phyloP scores from a whole-genome alignment of 2,888 invertebrate genomes.

The Tetanocera ferruginea region DNA sequence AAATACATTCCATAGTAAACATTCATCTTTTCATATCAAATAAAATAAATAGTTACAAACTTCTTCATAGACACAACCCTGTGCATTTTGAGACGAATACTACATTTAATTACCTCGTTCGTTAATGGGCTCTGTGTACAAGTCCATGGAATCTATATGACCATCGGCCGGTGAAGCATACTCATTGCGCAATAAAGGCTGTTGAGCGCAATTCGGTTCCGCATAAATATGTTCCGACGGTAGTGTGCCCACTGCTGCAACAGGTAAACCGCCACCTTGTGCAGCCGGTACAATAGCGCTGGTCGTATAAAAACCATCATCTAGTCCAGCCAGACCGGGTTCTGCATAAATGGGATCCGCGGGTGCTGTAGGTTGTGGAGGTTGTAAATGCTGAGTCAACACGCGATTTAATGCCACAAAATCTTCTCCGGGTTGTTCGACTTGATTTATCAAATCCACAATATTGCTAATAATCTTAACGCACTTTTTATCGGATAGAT shows the following conservation, averaged over 20 bases:
- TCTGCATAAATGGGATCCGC: constrained; percentile 60
- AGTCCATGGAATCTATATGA: constrained; percentile 53
- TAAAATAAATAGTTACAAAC: neutral
- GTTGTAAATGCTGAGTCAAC: constrained; percentile 58
- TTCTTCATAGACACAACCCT: constrained; percentile 25
- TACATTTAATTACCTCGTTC: constrained; percentile 59
- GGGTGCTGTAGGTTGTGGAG: constrained; percentile 52
- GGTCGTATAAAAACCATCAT: constrained; percentile 48
- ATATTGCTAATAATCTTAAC: constrained; percentile 60
- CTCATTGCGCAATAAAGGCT: constrained; percentile 61
- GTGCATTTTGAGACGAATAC: constrained; percentile 31
- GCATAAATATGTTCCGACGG: constrained; percentile 64
- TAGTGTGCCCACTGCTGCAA: constrained; percentile 23
- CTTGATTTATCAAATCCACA: constrained; percentile 55
- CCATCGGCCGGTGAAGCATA: constrained; percentile 63
- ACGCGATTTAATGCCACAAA: constrained; percentile 61
- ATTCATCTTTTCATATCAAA: neutral
- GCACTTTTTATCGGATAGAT: constrained; percentile 59
- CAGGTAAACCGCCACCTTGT: constrained; percentile 16
- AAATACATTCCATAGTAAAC: neutral
- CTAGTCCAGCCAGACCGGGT: constrained; percentile 54
- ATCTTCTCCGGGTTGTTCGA: constrained; percentile 57
- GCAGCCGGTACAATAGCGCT: constrained; percentile 40
- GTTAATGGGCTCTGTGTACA: constrained; percentile 65
- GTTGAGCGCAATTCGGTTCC: constrained; percentile 60